Base-by-base conservation (phyloP, 2,113 vertebrate genomes). In the Phyllostomus discolor region DNA sequence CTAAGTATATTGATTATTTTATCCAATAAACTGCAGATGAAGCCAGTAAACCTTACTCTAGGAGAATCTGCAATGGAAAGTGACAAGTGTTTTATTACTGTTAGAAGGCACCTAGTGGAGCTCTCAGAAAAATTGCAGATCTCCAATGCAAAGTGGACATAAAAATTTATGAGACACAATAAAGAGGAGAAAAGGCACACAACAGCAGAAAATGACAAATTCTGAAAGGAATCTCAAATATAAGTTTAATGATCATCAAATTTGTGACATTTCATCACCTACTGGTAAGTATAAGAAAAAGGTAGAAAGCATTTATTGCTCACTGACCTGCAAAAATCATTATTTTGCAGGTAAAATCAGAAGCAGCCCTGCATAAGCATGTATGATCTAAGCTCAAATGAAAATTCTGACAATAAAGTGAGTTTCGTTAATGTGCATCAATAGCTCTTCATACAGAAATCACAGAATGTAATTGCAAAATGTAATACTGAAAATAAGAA, bases 21-120 rank as follows among this genome's bases (percentile, higher is more conserved):
- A 97, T 97, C 95, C 97, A 91, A 92, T 91, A 89, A 89, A 95
- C 91, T 96, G 35, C 96, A 97, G 70, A 88, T 78, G 52, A 97
- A 95, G 97, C 95, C 96, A 97, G 87, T 93, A 96, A 94, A 93
- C 92, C 95, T 95, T 95, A 90, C 81, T 97, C 85, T 89, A 90
- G 98, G 98, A 91, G 92, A 83, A 96, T 89, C 73, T 95, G 79
- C 97, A 98, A 98, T 97, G 90, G 97, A 98, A 97, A 97, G 89
- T 96, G 97, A 98, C 97, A 98, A 97, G 95, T 95, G 89, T 98
- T 98, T 98, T 98, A 98, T 98, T 98, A 98, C 94, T 92, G 62
- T 93, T 98, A 75, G 97, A 97, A 98, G 96, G 96, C 11, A 57
- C 50, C 91, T 73, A 87, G 92, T 52, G 95, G 80, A 97, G 96